phyloP scores from a whole-genome alignment of 1,140 invertebrate genomes.

The Trachymyrmex septentrionalis region DNA sequence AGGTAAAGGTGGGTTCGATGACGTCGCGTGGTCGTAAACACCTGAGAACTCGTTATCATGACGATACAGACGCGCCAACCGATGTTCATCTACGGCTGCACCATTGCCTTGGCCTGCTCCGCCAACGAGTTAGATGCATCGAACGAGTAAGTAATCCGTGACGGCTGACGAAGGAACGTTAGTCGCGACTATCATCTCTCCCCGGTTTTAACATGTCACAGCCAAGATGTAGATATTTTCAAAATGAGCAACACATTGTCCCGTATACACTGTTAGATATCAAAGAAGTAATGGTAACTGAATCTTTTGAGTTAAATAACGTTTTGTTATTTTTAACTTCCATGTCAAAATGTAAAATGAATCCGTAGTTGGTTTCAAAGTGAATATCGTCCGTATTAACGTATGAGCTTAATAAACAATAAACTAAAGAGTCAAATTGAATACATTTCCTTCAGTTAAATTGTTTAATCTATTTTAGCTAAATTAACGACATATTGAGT shows the following conservation, averaged over 20 bases:
- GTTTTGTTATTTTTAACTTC: too few species aligned
- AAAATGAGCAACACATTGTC: neutral
- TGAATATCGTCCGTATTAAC: too few species aligned
- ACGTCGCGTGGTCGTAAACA: constrained; percentile 72
- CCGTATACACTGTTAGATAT: too few species aligned
- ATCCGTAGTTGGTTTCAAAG: too few species aligned
- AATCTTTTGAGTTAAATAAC: too few species aligned
- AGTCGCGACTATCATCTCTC: neutral
- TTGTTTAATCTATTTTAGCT: too few species aligned
- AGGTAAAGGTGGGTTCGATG: constrained; percentile 67
- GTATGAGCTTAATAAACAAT: too few species aligned
- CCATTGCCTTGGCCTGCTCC: neutral
- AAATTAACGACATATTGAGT: too few species aligned
- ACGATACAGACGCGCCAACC: constrained; percentile 32
- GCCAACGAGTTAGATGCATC: constrained; percentile 51
- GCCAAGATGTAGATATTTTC: neutral
- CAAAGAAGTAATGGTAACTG: too few species aligned
- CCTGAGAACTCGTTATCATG: constrained; percentile 62
- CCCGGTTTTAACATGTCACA: neutral
- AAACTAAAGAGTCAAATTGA: too few species aligned
- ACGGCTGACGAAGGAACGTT: constrained; percentile 1
- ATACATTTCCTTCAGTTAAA: too few species aligned
- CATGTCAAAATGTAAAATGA: too few species aligned
- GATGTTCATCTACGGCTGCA: constrained; percentile 41
- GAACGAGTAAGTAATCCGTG: constrained; percentile 33